Evolutionary conservation across 1,140 invertebrate genomes (phyloP), one percentile per base, ranked within the genome.

Genomic region (Trissolcus basalis): DNA sequence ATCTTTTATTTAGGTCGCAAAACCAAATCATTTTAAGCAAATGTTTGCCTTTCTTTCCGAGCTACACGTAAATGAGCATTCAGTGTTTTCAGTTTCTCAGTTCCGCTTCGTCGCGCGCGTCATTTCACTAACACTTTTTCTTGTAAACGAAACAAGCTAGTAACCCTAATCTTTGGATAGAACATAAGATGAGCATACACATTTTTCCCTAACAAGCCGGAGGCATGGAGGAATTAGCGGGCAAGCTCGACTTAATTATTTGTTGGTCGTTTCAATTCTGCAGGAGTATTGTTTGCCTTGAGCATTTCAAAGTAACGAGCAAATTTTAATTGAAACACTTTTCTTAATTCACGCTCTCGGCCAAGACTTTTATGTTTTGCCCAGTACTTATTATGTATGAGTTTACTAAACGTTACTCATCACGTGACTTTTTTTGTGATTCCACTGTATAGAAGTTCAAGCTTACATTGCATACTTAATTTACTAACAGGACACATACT

Each of bases 11-110:
- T 67, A 67, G 49, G 56, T 60, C 63, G 50, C 49, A n/a, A 74
- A 73, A 65, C 43, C 61, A 35, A 74, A 74, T 65, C 43, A 59
- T 56, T 61, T 67, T 67, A 60, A 59, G 73, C 55, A 76, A 76
- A 76, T 76, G 73, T 76, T 76, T 76, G 49, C 65, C 50, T 48
- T 68, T 19, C 32, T 70, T 69, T 65, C 44, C 59, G 53, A 58
- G 55, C 35, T 65, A 35, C 47, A 69, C 59, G 35, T 55, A 64
- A 69, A 64, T 59, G 64, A 59, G 45, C 58, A 68, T 67, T 68
- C 71, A 74, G 6, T 14, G 16, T 44, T 45, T 36, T 41, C 33
- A 47, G 33, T 73, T 51, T 36, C 41, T 11, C 32, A 35, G 43
- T 63, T 63, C 12, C 13, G 49, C 61, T 47, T 48, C 61, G 70